Evolutionary conservation across 1,140 invertebrate genomes (phyloP).

Genomic region (Zaprionus davidi): DNA sequence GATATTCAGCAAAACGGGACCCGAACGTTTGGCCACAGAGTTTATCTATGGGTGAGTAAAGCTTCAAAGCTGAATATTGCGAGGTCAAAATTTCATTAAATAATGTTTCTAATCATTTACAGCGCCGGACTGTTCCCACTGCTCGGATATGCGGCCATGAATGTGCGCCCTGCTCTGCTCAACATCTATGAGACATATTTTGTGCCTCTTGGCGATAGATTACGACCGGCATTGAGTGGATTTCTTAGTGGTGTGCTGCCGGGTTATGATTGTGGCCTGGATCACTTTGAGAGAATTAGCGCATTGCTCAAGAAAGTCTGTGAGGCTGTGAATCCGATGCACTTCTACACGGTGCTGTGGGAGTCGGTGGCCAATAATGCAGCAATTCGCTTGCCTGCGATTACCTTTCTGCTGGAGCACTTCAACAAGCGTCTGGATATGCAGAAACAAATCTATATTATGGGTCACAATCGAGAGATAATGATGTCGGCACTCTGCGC

Average conservation of each 20-base stretch:
- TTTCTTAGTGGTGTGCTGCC: conserved; percentile 93
- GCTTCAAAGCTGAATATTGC: not conserved
- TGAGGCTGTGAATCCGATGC: conserved; percentile 90
- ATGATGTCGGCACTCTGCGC: conserved; percentile 87
- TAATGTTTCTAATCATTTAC: conserved; percentile 2
- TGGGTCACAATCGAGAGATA: conserved; percentile 93
- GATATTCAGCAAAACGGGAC: conserved; percentile 96
- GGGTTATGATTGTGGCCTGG: conserved; percentile 95
- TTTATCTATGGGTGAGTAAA: conserved; percentile 90
- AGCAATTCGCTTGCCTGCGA: conserved; percentile 92
- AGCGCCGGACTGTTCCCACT: conserved; percentile 94
- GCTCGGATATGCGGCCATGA: conserved; percentile 95
- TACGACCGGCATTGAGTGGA: conserved; percentile 94
- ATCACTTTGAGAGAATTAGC: conserved; percentile 94
- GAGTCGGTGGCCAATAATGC: conserved; percentile 93
- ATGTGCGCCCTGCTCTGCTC: conserved; percentile 92
- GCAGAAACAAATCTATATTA: conserved; percentile 93
- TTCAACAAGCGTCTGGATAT: conserved; percentile 93
- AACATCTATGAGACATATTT: conserved; percentile 97
- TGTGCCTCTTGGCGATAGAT: conserved; percentile 91
- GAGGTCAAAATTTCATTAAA: not conserved
- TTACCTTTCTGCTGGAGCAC: conserved; percentile 92
- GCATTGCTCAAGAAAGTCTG: conserved; percentile 90
- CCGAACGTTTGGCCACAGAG: conserved; percentile 92
- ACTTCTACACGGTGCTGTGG: conserved; percentile 96